A percentile compares a stretch with the other conserved stretches of the same genome.
These are phyloP conservation scores for Melanargia galathea DNA, from an alignment of 2,888 invertebrate species.

Conservation along the genomic window DNA sequence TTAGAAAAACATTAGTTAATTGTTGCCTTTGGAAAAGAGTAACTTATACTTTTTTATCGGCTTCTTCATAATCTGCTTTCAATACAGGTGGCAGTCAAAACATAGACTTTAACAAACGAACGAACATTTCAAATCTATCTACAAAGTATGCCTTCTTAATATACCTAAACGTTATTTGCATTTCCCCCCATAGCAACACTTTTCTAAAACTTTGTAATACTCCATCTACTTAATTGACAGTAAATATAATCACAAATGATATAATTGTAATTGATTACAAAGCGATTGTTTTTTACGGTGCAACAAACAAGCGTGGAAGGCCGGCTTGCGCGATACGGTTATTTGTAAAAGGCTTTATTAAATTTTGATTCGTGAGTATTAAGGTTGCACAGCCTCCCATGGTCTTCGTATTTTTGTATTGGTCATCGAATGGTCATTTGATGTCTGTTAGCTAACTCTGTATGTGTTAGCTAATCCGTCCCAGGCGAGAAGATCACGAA, in stretches of 20 bases:
- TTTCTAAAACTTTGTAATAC: not conserved
- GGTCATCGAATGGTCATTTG: not conserved
- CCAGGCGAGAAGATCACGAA: not conserved
- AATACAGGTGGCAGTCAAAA: too few relatives aligned
- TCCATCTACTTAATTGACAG: not conserved
- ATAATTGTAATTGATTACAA: slow-evolving; percentile 16
- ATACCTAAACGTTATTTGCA: too few relatives aligned
- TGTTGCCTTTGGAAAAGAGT: too few relatives aligned
- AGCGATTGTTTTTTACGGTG: slow-evolving; percentile 12
- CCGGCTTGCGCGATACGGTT: not conserved
- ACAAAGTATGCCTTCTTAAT: too few relatives aligned
- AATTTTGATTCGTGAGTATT: slow-evolving; percentile 1
- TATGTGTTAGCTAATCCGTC: not conserved
- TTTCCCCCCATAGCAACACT: too few relatives aligned
- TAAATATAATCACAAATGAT: slow-evolving; percentile 9
- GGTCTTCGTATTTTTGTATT: not conserved
- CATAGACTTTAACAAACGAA: too few relatives aligned
- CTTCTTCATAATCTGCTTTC: too few relatives aligned
- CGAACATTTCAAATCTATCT: too few relatives aligned
- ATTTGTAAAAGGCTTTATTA: not conserved
- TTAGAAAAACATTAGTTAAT: too few relatives aligned
- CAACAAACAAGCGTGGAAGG: slow-evolving; percentile 33
- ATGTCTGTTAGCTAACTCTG: not conserved
- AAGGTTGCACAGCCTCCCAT: not conserved
- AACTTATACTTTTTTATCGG: too few relatives aligned